Percentiles rank a stretch among this genome's conserved stretches.
phyloP scores from a whole-genome alignment of 2,797 vertebrate species.

The Muscicapa comitata region DNA sequence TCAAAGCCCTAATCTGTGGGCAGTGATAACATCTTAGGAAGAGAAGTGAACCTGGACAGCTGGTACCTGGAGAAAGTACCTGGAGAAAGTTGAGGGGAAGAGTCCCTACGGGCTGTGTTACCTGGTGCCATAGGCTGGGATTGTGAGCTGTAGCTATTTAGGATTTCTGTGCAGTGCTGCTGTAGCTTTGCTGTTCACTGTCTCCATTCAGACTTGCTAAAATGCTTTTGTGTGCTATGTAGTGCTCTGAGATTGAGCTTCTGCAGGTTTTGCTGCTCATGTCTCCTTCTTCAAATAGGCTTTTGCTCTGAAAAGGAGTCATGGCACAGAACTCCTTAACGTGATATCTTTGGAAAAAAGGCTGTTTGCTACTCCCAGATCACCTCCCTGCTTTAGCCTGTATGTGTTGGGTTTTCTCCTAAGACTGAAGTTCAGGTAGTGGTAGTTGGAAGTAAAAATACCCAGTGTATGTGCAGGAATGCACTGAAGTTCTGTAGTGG shows the following conservation, averaged over 20 bases:
- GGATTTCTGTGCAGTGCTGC: neutral
- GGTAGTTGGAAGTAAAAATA: neutral
- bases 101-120: neutral
- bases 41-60: neutral
- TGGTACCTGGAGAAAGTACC: neutral
- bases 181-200: neutral
- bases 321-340: neutral
- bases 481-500: neutral
- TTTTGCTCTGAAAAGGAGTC: neutral
- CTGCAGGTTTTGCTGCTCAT: neutral
- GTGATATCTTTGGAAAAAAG: neutral
- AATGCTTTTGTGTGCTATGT: neutral
- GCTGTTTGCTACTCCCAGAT: neutral
- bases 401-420: neutral
- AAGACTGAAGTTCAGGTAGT: neutral
- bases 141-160: rapidly evolving
- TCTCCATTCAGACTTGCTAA: neutral
- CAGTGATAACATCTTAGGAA: neutral
- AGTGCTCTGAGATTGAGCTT: neutral
- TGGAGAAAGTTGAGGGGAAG: neutral
- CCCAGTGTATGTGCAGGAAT: neutral
- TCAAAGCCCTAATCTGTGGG: neutral
- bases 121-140: neutral
- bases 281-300: neutral
- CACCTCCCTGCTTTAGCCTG: neutral